Conservation (phyloP, 2,113 vertebrate species). For the Ceyx cyanopectus region DNA sequence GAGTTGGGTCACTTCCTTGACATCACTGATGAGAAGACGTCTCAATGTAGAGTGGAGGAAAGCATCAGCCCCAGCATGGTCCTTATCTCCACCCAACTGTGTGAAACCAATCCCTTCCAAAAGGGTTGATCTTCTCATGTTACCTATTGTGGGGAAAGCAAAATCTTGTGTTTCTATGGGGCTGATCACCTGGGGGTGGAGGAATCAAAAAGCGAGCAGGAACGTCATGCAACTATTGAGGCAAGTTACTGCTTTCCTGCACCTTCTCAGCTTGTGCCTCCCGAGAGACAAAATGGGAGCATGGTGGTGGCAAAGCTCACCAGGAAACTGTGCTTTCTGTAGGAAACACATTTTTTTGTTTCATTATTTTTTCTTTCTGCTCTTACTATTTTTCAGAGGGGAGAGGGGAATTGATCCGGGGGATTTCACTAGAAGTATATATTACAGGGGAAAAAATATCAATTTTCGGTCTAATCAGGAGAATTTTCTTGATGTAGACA, state of each 20-base stretch:
- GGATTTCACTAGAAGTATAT: background rate
- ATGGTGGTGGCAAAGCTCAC: background rate
- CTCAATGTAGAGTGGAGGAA: background rate
- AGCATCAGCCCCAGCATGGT: background rate
- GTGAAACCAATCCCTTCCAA: background rate
- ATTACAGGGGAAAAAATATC: background rate
- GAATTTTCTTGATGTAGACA: slow-evolving; percentile 52
- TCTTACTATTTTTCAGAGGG: background rate
- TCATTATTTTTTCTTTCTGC: slow-evolving; percentile 28
- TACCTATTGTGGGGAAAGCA: background rate
- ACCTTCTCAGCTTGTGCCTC: background rate
- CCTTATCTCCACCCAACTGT: background rate
- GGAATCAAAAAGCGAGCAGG: background rate
- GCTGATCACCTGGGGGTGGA: background rate
- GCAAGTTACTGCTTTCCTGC: background rate
- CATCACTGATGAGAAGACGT: background rate
- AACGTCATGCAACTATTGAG: accelerated
- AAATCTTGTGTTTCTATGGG: background rate
- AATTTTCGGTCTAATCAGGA: background rate
- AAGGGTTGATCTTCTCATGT: background rate
- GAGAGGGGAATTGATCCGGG: background rate
- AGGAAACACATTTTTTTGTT: slow-evolving; percentile 15
- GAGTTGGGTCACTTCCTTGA: background rate
- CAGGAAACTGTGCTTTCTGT: slow-evolving; percentile 33
- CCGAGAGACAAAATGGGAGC: background rate